Conservation (phyloP, 2,797 vertebrate species). For the Poeciliopsis infans region DNA sequence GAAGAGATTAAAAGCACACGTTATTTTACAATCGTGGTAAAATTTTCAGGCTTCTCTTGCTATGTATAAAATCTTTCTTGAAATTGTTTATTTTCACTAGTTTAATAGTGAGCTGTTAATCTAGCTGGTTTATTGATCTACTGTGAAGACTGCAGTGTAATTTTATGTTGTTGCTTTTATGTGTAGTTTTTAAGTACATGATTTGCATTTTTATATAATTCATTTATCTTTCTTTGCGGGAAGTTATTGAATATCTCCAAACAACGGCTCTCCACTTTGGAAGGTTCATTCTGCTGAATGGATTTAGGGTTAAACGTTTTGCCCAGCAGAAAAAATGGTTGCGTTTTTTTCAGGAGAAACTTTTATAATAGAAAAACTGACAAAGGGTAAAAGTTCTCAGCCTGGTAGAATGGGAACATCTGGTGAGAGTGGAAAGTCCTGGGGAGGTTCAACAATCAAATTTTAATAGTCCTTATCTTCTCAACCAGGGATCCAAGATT, state of each 20-base stretch:
- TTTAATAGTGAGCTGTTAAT: not conserved
- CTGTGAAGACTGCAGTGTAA: not conserved
- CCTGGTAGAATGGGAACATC: not conserved
- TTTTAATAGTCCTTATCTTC: not conserved
- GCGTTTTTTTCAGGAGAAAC: not conserved
- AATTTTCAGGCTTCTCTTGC: not conserved
- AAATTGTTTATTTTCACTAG: not conserved
- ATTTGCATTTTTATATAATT: not conserved
- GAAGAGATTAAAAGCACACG: not conserved
- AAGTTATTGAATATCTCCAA: not conserved
- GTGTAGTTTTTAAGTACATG: not conserved
- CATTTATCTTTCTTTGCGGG: not conserved
- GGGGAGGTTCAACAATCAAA: not conserved
- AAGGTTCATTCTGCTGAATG: not conserved
- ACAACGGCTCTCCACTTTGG: not conserved
- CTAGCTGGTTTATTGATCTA: not conserved
- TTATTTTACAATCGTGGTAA: not conserved
- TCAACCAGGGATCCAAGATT: not conserved
- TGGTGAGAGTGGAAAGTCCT: not conserved
- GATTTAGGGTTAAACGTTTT: not conserved
- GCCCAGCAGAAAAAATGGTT: not conserved
- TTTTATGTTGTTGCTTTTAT: not conserved
- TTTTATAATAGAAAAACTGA: not conserved
- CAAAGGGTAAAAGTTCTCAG: not conserved
- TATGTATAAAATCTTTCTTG: not conserved